Base-by-base conservation (phyloP, 1,140 invertebrate genomes). In the Sycophaga agraensis region DNA sequence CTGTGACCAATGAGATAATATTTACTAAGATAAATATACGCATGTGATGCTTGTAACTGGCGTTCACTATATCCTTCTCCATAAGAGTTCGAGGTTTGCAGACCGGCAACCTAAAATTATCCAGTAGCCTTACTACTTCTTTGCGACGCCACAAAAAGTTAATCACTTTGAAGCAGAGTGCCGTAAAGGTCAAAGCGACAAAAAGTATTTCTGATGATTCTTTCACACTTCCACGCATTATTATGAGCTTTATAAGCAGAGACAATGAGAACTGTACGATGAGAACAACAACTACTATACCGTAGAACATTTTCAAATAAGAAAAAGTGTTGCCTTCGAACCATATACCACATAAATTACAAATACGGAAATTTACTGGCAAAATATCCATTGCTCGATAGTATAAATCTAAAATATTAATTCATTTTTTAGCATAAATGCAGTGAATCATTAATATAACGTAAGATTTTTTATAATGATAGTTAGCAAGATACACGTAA, bases 301-400 rank as follows among this genome's bases (percentile, higher is more conserved):
- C 31, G 6, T 59, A 55, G 12, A 51, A 17, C n/a, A 40, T 54
- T 43, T 55, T 59, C 8, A 42, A 4, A 2, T 55, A 2, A 9
- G 17, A 31, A 26, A 12, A 54, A 2, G 34, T 48, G 22, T 31
- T 39, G 12, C 21, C 14, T 4, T 54, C 40, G 22, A 16, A 49
- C 63, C 63, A 64, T 9, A 64, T 28, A 2, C 63, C 63, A 28
- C 40, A 55, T 9, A 60, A 4, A n/a, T 45, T 17, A 7, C 40
- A 46, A 37, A 11, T 28, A 12, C 46, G 59, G 19, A 60, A 60
- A 45, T 60, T 31, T 0, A 37, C 43, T 14, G 53, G 61, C 42
- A 57, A 45, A 39, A 53, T 7, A 39, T 64, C 37, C 54, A 59
- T 57, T 57, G n/a, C n/a, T n/a, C n/a, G n/a, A n/a, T n/a, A n/a